A percentile compares a stretch with the other conserved stretches of the same genome.
These are phyloP conservation scores for Bos indicus DNA, from an alignment of 2,113 vertebrate species.

Conservation along the genomic window DNA sequence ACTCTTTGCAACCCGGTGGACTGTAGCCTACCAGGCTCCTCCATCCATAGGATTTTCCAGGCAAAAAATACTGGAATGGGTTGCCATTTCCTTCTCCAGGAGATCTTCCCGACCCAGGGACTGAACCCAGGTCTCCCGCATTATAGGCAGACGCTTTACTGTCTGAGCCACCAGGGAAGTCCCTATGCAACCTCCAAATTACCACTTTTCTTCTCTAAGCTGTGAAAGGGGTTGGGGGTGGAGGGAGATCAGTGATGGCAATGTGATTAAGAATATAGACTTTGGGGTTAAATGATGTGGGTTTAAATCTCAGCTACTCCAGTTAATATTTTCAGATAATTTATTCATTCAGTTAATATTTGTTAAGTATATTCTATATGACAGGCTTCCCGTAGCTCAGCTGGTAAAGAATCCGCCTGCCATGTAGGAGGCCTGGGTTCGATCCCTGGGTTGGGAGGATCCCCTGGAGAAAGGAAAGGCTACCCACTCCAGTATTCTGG, in stretches of 20 bases:
- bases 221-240: background rate
- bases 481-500: background rate
- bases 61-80: background rate
- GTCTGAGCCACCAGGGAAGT: background rate
- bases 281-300: background rate
- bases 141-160: background rate
- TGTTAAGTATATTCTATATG: background rate
- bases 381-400: background rate
- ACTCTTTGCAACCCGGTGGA: background rate
- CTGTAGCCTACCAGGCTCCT: background rate
- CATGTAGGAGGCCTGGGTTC: background rate
- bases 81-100: background rate
- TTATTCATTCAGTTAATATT: slow-evolving; percentile 21
- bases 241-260: background rate
- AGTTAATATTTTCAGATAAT: background rate
- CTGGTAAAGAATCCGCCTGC: background rate
- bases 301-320: background rate
- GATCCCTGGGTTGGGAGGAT: background rate
- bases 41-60: background rate
- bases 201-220: background rate
- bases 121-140: background rate
- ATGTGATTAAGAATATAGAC: background rate
- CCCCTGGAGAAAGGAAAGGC: background rate
- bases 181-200: background rate
- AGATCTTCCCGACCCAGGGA: background rate